Evolutionary conservation across 2,888 invertebrate species (phyloP).

Genomic region (Drosophila lutescens): DNA sequence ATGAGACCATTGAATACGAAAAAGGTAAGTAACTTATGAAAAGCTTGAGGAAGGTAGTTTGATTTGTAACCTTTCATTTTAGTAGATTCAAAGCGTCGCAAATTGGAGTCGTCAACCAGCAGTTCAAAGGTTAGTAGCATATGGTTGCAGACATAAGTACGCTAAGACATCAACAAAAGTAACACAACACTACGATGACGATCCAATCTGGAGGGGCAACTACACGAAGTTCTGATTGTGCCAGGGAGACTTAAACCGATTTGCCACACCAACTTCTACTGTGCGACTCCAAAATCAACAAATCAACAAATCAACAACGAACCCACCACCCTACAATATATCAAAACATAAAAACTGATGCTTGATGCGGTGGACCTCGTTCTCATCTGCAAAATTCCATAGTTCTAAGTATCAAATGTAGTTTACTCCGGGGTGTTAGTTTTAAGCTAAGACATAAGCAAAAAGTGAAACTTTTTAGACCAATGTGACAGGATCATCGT

Average conservation of each 20-base stretch:
- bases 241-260: not conserved
- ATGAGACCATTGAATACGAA: constrained; percentile 86
- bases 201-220: constrained; percentile 27
- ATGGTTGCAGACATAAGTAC: constrained; percentile 85
- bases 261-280: constrained; percentile 8
- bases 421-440: constrained; percentile 7
- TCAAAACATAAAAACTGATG: not conserved
- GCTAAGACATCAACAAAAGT: constrained; percentile 73
- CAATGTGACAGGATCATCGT: constrained; percentile 5
- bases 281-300: constrained; percentile 13
- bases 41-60: too few relatives aligned
- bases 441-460: constrained; percentile 10
- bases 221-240: not conserved
- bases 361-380: constrained; percentile 9
- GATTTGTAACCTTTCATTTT: constrained; percentile 2
- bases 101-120: constrained; percentile 89
- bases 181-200: constrained; percentile 45
- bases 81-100: constrained; percentile 91
- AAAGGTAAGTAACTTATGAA: constrained; percentile 86
- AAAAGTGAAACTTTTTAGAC: constrained; percentile 8
- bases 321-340: constrained; percentile 2
- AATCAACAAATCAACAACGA: constrained; percentile 9
- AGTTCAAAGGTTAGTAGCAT: constrained; percentile 93
- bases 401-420: constrained; percentile 23
- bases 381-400: not conserved